Evolutionary conservation across 2,888 invertebrate species (phyloP).

Genomic region (Tetanocera ferruginea): DNA sequence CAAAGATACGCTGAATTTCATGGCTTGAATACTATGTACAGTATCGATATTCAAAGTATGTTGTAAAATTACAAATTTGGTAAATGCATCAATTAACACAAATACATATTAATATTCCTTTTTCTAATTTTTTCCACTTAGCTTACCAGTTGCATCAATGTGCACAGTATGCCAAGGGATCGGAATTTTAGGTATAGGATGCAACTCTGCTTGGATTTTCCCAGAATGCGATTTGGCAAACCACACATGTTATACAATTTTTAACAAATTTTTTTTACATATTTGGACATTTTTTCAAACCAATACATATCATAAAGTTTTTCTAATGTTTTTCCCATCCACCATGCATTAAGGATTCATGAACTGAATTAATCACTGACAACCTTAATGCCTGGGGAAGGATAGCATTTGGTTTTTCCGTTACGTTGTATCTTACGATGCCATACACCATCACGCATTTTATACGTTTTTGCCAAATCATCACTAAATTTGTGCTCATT

Average conservation of each 20-base stretch:
- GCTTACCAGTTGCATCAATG: constrained; percentile 36
- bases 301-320: constrained; percentile 32
- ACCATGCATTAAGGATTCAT: constrained; percentile 40
- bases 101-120: constrained; percentile 32
- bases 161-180: constrained; percentile 45
- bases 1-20: constrained; percentile 11
- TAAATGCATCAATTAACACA: constrained; percentile 29
- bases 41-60: constrained; percentile 37
- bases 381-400: constrained; percentile 42
- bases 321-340: constrained; percentile 39
- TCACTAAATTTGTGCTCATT: constrained; percentile 14
- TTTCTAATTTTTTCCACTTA: constrained; percentile 28
- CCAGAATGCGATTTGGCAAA: constrained; percentile 39
- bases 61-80: constrained; percentile 21
- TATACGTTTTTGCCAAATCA: background rate
- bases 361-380: constrained; percentile 41
- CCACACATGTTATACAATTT: constrained; percentile 27
- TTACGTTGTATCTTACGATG: constrained; percentile 42
- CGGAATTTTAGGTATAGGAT: constrained; percentile 47
- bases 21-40: constrained; percentile 34
- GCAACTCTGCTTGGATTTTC: constrained; percentile 38
- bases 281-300: constrained; percentile 22
- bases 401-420: constrained; percentile 41
- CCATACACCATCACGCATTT: constrained; percentile 12
- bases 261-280: too few relatives aligned